Evolutionary conservation across 2,888 invertebrate genomes (phyloP).

Genomic region (Beris morrisii): DNA sequence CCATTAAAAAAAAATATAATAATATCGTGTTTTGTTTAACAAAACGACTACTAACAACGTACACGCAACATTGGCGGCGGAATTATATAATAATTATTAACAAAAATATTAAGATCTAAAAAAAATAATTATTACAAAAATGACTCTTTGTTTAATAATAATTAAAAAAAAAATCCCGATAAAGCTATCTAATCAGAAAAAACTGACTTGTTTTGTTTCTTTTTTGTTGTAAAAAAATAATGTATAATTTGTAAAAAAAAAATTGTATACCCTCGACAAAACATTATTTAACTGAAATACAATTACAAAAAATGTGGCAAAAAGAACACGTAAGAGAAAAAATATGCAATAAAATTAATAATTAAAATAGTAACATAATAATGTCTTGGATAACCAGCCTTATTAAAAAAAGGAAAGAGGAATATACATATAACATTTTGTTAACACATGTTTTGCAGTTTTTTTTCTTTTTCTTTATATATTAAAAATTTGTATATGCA

Average conservation of each 20-base stretch:
- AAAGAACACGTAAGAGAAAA: slow-evolving; percentile 37
- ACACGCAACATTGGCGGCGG: slow-evolving; percentile 22
- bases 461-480: slow-evolving; percentile 34
- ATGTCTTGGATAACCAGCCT: slow-evolving; percentile 58
- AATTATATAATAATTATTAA: slow-evolving; percentile 22
- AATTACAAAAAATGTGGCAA: slow-evolving; percentile 33
- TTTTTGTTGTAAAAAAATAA: neutral
- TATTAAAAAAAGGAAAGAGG: slow-evolving; percentile 45
- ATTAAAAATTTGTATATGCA: slow-evolving; percentile 30
- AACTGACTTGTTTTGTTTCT: slow-evolving; percentile 15
- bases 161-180: slow-evolving; percentile 23
- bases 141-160: slow-evolving; percentile 28
- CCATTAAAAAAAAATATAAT: too few species aligned
- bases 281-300: slow-evolving; percentile 17
- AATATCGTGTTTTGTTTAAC: slow-evolving; percentile 22
- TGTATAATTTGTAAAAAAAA: too few species aligned
- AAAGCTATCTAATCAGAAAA: slow-evolving; percentile 29
- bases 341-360: slow-evolving; percentile 36
- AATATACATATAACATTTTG: slow-evolving; percentile 35
- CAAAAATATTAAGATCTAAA: slow-evolving; percentile 30
- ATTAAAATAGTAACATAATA: slow-evolving; percentile 45
- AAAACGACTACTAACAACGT: slow-evolving; percentile 22
- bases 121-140: slow-evolving; percentile 21
- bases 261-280: too few species aligned
- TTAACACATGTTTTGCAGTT: slow-evolving; percentile 37